Base-by-base conservation (phyloP, 2,113 vertebrate species). In the Pandion haliaetus region DNA sequence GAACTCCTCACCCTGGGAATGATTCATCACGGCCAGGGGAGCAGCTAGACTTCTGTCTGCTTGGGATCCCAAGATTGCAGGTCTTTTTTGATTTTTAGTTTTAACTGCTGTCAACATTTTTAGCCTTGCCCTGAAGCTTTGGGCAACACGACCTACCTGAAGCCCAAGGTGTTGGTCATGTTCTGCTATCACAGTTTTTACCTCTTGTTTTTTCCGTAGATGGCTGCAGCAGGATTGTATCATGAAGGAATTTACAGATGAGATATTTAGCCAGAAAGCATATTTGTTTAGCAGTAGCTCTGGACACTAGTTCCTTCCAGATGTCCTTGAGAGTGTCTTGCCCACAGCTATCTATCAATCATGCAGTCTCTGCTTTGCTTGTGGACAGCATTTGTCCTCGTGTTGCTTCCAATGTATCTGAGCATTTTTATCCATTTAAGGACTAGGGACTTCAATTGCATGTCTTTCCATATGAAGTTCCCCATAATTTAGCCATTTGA, bases 241-340 rank as follows among this genome's bases (percentile, higher is more conserved):
- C 50, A 21, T 65, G 44, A 55, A 62, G 31, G 49, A 73, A 38
- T 91, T 89, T 81, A 55, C 63, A 78, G 26, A 34, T 42, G 9
- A 91, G 29, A 29, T 42, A 38, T 73, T 72, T 57, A 90, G 32
- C 49, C 79, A 67, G 67, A 87, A 36, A 58, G 28, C 5, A 1
- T 50, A 63, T 78, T 93, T 97, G n/a, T 58, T 97, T 94, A 92
- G 74, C 57, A 88, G 72, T 58, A 80, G 32, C 73, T 93, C 29
- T 62, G 82, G 54, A 73, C 61, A 32, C 65, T 61, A 31, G 36
- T 32, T 74, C 26, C 72, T 92, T 83, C 86, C 80, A 86, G 63
- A 73, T 65, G 49, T 79, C 79, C 78, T 86, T 70, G 84, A 71
- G 73, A 80, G 34, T 45, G 36, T 63, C 72, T 81, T 89, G 67